Evolutionary conservation across 2,888 invertebrate genomes (phyloP).

Genomic region (Cephus runcator): DNA sequence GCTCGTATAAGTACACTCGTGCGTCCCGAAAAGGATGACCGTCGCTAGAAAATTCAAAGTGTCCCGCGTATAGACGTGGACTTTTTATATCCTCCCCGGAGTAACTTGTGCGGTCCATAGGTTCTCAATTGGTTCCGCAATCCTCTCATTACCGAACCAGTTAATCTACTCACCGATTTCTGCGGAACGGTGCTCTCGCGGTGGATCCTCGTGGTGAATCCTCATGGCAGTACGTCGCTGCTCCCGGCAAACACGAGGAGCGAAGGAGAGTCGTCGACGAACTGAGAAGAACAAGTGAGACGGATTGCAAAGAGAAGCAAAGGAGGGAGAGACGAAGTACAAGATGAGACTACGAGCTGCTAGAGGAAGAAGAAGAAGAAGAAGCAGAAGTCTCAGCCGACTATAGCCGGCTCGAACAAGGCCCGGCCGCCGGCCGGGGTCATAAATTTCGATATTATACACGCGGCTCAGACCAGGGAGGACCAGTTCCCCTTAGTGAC

Average conservation of each 20-base stretch:
- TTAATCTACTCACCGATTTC: constrained; percentile 12
- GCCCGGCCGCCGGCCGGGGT: constrained; percentile 41
- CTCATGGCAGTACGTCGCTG: not conserved
- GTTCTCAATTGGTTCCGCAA: constrained; percentile 30
- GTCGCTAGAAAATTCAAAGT: constrained; percentile 4
- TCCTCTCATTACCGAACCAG: constrained; percentile 42
- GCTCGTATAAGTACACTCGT: not conserved
- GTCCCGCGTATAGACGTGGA: not conserved
- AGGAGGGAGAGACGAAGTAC: not conserved
- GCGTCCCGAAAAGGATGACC: not conserved
- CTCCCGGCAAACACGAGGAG: not conserved
- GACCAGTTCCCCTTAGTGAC: constrained; percentile 48
- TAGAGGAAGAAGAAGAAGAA: constrained; percentile 13
- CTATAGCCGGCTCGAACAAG: constrained; percentile 39
- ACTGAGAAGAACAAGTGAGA: constrained; percentile 12
- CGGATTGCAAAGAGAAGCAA: not conserved
- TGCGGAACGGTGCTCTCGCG: not conserved
- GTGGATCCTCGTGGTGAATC: not conserved
- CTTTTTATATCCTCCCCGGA: not conserved
- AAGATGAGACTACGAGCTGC: constrained; percentile 6
- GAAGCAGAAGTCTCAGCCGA: constrained; percentile 27
- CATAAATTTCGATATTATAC: constrained; percentile 65
- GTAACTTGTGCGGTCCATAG: not conserved
- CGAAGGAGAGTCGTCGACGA: constrained; percentile 13
- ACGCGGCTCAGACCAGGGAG: constrained; percentile 35